Conservation (phyloP, 2,113 vertebrate genomes). For the Ardeotis arabs region DNA sequence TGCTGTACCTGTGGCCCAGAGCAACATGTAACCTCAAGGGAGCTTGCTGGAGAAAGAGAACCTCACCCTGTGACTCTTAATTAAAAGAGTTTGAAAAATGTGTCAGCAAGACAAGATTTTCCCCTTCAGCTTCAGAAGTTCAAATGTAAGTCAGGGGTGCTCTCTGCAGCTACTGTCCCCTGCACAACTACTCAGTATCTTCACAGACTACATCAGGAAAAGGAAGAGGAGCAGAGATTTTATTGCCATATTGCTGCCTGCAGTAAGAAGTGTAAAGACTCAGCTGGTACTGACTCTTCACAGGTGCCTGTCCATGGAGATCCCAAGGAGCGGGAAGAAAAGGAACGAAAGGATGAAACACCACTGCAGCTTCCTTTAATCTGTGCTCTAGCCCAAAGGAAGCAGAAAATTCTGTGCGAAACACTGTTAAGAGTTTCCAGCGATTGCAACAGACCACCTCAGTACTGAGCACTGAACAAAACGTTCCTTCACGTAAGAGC, state of each 20-base stretch:
- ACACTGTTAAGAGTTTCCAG: not conserved
- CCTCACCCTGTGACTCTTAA: not conserved
- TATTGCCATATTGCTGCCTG: not conserved
- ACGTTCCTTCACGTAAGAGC: rapidly evolving
- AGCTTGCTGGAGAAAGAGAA: not conserved
- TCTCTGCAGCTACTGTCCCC: not conserved
- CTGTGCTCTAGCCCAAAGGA: not conserved
- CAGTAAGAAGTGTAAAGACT: not conserved
- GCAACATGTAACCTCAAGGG: not conserved
- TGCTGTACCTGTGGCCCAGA: not conserved
- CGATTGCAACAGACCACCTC: not conserved
- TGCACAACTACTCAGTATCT: not conserved
- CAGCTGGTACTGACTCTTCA: not conserved
- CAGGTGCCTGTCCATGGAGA: not conserved
- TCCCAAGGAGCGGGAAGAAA: not conserved
- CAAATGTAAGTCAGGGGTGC: not conserved
- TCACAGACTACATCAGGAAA: slow-evolving; percentile 4
- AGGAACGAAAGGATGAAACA: not conserved
- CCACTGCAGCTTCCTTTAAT: not conserved
- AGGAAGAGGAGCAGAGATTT: not conserved
- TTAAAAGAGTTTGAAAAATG: not conserved
- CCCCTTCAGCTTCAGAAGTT: not conserved
- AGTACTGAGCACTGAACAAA: not conserved
- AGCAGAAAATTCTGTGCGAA: not conserved
- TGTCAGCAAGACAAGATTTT: not conserved